These are phyloP conservation scores for Ameiurus melas DNA, from an alignment of 2,113 vertebrate species.

Conservation along the genomic window DNA sequence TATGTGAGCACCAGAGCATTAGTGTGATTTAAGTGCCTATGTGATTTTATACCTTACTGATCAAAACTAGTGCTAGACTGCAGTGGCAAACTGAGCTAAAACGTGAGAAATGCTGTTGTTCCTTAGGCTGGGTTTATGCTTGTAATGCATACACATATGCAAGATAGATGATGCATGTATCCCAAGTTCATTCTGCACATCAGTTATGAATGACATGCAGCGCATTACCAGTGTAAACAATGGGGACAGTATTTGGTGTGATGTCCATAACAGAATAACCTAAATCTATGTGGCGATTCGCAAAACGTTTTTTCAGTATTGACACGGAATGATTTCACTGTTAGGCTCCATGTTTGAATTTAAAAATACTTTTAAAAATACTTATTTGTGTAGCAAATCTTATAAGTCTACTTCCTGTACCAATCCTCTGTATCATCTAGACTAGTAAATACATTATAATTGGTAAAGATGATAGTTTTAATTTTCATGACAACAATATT, in stretches of 20 bases:
- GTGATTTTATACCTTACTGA: background rate
- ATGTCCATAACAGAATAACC: background rate
- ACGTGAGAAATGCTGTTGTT: background rate
- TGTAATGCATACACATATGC: background rate
- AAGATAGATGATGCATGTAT: background rate
- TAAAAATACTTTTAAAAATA: background rate
- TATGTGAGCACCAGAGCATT: background rate
- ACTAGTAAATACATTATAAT: background rate
- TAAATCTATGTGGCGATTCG: background rate
- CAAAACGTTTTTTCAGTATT: background rate
- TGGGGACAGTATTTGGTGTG: background rate
- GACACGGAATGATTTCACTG: background rate
- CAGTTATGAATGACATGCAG: background rate
- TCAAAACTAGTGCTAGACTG: background rate
- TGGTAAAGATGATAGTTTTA: background rate
- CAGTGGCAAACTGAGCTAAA: background rate
- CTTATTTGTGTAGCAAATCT: background rate
- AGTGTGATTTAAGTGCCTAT: background rate
- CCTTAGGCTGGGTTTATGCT: background rate
- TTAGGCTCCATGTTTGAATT: background rate
- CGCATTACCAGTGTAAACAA: background rate
- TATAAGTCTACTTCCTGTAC: background rate
- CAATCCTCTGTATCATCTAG: background rate
- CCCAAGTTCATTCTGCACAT: background rate
- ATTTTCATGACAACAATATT: background rate